Conservation (phyloP, 2,113 vertebrate genomes). For the Menura novaehollandiae region DNA sequence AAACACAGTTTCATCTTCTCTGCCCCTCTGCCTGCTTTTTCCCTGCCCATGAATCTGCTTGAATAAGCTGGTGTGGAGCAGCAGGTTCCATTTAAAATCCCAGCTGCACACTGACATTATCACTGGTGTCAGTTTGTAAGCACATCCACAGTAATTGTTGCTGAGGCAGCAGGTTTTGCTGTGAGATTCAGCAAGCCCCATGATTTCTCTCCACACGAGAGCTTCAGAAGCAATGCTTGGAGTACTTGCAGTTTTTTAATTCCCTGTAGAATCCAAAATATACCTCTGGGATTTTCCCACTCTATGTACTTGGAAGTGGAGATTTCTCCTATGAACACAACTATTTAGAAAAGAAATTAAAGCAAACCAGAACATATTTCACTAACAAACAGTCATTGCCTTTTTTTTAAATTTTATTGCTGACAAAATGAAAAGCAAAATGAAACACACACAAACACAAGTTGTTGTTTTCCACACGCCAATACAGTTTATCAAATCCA, state of each 20-base stretch:
- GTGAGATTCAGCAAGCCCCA: background rate
- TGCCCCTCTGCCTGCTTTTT: background rate
- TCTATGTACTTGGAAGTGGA: background rate
- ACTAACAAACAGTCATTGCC: background rate
- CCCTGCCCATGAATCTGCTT: background rate
- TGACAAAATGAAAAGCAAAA: background rate
- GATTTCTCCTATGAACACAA: background rate
- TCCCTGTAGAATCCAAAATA: background rate
- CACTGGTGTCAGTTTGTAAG: constrained; percentile 15
- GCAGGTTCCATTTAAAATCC: constrained; percentile 8
- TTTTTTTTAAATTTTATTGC: background rate
- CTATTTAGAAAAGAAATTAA: background rate
- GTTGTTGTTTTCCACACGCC: background rate
- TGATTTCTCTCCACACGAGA: background rate
- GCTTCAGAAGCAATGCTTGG: background rate
- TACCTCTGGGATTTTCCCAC: background rate
- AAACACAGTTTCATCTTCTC: background rate
- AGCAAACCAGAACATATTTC: background rate
- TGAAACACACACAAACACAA: background rate
- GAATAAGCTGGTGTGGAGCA: background rate
- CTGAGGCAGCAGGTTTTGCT: constrained; percentile 35
- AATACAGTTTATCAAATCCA: background rate
- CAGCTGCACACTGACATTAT: constrained; percentile 31
- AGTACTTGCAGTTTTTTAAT: background rate
- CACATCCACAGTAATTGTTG: background rate